phyloP scores from a whole-genome alignment of 2,113 vertebrate genomes.

The Pteropus alecto region DNA sequence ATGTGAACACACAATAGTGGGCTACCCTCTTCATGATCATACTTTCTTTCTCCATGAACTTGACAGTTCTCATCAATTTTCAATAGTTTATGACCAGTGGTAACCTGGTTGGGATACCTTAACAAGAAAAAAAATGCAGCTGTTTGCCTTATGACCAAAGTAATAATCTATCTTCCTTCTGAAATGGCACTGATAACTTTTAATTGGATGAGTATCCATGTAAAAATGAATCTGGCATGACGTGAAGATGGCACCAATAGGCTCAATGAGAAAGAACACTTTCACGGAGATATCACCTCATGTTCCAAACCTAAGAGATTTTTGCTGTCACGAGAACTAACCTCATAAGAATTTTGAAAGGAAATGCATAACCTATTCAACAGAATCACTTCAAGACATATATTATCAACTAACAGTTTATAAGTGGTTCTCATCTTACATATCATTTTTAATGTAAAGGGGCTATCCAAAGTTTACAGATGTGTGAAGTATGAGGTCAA shows the following conservation, averaged over 20 bases:
- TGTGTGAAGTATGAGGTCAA: not conserved
- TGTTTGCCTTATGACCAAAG: not conserved
- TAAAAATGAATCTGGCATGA: not conserved
- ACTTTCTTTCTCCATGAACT: not conserved
- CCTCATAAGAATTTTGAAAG: not conserved
- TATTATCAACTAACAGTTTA: not conserved
- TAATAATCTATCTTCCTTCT: not conserved
- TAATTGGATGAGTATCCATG: not conserved
- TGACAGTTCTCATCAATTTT: not conserved
- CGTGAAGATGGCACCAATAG: not conserved
- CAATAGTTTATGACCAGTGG: not conserved
- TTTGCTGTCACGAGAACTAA: not conserved
- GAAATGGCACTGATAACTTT: slow-evolving; percentile 2
- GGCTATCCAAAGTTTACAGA: not conserved
- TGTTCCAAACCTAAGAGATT: not conserved
- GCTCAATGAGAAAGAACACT: not conserved
- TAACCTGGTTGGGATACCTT: not conserved
- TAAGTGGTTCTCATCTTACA: not conserved
- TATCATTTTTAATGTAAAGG: not conserved
- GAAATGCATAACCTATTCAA: not conserved
- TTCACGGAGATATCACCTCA: not conserved
- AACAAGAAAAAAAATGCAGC: not conserved
- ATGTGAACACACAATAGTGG: not conserved
- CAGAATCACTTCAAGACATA: not conserved
- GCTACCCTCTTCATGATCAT: not conserved